Evolutionary conservation across 2,113 vertebrate genomes (phyloP).

Genomic region (Psilopsiagon aurifrons): DNA sequence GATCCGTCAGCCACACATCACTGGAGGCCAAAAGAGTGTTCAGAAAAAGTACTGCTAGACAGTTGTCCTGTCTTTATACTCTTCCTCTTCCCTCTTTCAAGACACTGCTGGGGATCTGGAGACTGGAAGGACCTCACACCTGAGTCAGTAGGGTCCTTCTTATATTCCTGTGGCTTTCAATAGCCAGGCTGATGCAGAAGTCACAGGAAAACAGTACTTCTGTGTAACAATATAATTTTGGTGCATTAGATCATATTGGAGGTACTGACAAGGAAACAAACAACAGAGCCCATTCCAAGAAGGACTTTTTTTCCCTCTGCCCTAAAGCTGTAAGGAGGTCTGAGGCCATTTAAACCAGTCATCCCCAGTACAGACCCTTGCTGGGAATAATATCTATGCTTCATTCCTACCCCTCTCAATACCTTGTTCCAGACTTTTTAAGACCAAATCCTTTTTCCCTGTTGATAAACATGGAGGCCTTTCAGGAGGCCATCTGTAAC

Average conservation of each 20-base stretch:
- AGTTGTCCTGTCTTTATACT: background rate
- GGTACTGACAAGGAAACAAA: background rate
- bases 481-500: constrained; percentile 11
- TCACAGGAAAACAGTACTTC: background rate
- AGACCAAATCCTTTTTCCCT: constrained; percentile 2
- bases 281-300: background rate
- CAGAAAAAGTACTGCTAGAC: background rate
- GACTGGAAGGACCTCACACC: background rate
- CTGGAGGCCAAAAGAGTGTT: background rate
- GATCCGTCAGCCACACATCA: background rate
- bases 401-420: background rate
- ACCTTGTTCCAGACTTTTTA: background rate
- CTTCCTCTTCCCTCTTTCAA: background rate
- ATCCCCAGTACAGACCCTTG: background rate
- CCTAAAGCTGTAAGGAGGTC: background rate
- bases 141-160: background rate
- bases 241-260: background rate
- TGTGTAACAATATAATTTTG: background rate
- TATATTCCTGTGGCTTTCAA: background rate
- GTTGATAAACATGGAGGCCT: background rate
- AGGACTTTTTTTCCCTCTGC: background rate
- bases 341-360: background rate
- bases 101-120: background rate
- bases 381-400: background rate
- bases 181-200: background rate